phyloP scores from a whole-genome alignment of 1,140 invertebrate genomes.

The Parasteatoda tepidariorum region DNA sequence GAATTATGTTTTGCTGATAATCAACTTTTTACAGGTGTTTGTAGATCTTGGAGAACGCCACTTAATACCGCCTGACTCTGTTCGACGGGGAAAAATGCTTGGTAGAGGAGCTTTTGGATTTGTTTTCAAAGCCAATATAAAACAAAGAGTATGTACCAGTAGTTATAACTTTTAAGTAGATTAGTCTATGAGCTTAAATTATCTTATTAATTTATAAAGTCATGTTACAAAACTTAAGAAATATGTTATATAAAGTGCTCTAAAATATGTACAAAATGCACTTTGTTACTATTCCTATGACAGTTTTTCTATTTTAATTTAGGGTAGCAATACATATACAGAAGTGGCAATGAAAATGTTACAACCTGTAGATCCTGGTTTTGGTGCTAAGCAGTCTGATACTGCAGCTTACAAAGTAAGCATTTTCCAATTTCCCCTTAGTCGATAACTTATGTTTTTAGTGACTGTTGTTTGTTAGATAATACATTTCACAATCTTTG shows the following conservation, averaged over 20 bases:
- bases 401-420: constrained; percentile 82
- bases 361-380: constrained; percentile 90
- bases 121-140: constrained; percentile 87
- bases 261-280: too few species aligned
- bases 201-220: too few species aligned
- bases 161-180: background rate
- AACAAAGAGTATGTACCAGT: constrained; percentile 65
- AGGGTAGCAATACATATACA: constrained; percentile 67
- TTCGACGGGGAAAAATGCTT: constrained; percentile 82
- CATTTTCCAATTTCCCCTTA: background rate
- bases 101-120: constrained; percentile 98
- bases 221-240: too few species aligned
- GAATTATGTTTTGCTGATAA: background rate
- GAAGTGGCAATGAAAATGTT: constrained; percentile 96
- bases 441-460: background rate
- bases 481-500: too few species aligned
- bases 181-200: too few species aligned
- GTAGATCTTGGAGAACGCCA: constrained; percentile 85
- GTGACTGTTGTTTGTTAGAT: background rate
- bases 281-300: too few species aligned
- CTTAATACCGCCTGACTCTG: constrained; percentile 82
- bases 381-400: constrained; percentile 79
- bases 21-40: constrained; percentile 83
- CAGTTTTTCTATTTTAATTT: constrained; percentile 32
- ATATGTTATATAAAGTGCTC: too few species aligned